Evolutionary conservation across 1,140 invertebrate species (phyloP).

Genomic region (Littorina saxatilis): DNA sequence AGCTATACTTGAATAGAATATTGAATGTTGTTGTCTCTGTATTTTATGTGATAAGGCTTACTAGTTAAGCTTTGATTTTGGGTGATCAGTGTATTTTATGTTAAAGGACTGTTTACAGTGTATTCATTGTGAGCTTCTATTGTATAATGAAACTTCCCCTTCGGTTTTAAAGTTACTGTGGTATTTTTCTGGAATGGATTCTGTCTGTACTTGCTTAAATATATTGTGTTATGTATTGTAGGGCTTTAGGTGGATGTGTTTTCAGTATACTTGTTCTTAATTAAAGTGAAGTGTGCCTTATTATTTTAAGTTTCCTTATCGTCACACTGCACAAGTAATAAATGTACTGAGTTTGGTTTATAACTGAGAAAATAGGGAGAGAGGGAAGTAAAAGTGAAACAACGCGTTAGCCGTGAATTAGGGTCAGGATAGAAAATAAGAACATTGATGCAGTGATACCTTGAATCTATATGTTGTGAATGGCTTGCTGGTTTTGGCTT

Average conservation of each 20-base stretch:
- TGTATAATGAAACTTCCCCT: constrained; percentile 25
- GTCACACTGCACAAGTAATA: constrained; percentile 29
- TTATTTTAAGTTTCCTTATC: constrained; percentile 33
- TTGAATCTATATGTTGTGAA: no score
- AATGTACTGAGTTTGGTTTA: neutral
- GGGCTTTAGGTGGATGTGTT: constrained; percentile 40
- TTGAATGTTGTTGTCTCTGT: constrained; percentile 17
- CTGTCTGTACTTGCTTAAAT: constrained; percentile 37
- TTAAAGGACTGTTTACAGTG: constrained; percentile 28
- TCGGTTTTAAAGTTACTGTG: constrained; percentile 37
- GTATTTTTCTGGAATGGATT: constrained; percentile 38
- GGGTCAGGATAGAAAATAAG: no score
- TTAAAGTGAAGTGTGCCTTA: constrained; percentile 31
- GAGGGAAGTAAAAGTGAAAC: no score
- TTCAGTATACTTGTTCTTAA: constrained; percentile 30
- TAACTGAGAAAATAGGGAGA: no score
- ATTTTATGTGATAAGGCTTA: neutral
- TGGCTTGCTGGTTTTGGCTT: no score
- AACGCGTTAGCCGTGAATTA: no score
- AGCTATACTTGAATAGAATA: no score
- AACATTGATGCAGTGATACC: no score
- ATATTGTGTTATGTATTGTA: constrained; percentile 38
- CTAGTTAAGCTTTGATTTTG: constrained; percentile 15
- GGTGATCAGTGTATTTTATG: constrained; percentile 23
- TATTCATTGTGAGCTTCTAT: constrained; percentile 29